Base-by-base conservation (phyloP, 2,888 invertebrate species). In the Apotomis capreana region DNA sequence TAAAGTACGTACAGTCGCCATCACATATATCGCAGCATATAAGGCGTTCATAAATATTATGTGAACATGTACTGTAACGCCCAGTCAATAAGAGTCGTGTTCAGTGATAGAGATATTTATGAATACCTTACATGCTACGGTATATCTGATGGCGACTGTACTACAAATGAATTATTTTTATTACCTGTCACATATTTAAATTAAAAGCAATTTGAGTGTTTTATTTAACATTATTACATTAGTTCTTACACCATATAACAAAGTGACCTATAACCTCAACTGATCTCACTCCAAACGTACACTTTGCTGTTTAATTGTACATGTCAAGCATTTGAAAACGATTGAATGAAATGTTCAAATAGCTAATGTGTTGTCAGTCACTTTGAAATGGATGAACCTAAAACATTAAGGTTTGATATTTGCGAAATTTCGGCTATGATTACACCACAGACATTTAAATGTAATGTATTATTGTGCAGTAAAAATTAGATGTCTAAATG, bases 361-460 rank as follows among this genome's bases (percentile, higher is more conserved):
- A 78, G 78, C 81, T 86, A 87, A 87, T 84, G 84, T 76, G 79
- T 83, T 88, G 88, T 88, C 88, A 86, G 83, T 87, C 85, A 87
- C 69, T 80, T 78, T 84, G 83, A 84, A 83, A 82, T 77, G 73
- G 76, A 78, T 73, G 75, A 77, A 73, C 72, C 79, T 79, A 78
- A 78, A 77, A 67, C 40, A 10, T 68, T 68, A 57, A 60, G 44
- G 51, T 49, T 52, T 61, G 52, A 26, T 74, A 65, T 77, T 74
- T 68, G 73, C 72, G 74, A 76, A 70, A 71, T 70, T 69, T 36
- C 12, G 26, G 55, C 61, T 55, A 15, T 57, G 40, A 67, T 67
- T 68, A 36, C 67, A 40, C 15, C 60, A 67, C 26, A n/a, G 40
- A 70, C 13, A 5, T 67, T 44, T 6, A 60, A 67, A 61, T 57